Evolutionary conservation across 2,888 invertebrate species (phyloP).

Genomic region (Callinectes sapidus): DNA sequence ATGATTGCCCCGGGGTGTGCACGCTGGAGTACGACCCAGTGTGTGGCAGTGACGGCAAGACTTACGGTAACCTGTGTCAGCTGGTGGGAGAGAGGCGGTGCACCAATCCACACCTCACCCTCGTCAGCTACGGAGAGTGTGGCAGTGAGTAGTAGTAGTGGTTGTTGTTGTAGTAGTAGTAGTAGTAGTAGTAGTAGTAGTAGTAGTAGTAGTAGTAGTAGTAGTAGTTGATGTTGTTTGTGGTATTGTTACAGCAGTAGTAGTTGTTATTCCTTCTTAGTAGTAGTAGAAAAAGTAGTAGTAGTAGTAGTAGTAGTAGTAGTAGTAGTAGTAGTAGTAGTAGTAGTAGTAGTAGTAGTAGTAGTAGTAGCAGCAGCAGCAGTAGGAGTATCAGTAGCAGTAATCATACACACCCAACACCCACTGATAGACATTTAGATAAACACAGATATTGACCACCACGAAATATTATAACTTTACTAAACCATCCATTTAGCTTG

Average conservation of each 20-base stretch:
- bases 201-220: background rate
- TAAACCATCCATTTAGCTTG: too few species aligned
- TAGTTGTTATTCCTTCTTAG: background rate
- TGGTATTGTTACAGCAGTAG: background rate
- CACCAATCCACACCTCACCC: background rate
- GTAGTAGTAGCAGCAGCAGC: background rate
- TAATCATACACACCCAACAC: background rate
- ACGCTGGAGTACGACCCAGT: background rate
- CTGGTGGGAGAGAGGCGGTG: background rate
- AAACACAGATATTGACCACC: too few species aligned
- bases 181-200: background rate
- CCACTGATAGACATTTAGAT: too few species aligned
- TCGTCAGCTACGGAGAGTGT: background rate
- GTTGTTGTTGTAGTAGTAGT: background rate
- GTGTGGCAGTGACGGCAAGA: conserved; percentile 2
- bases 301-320: background rate
- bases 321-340: background rate
- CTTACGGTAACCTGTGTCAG: conserved; percentile 6
- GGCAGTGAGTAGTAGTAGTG: background rate
- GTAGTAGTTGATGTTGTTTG: background rate
- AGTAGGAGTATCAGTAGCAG: background rate
- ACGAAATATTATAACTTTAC: too few species aligned
- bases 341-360: conserved; percentile 12
- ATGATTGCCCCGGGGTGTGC: background rate
- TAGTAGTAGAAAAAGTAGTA: background rate